These are phyloP conservation scores for Orthosia gothica DNA, from an alignment of 2,888 invertebrate genomes.

Conservation along the genomic window DNA sequence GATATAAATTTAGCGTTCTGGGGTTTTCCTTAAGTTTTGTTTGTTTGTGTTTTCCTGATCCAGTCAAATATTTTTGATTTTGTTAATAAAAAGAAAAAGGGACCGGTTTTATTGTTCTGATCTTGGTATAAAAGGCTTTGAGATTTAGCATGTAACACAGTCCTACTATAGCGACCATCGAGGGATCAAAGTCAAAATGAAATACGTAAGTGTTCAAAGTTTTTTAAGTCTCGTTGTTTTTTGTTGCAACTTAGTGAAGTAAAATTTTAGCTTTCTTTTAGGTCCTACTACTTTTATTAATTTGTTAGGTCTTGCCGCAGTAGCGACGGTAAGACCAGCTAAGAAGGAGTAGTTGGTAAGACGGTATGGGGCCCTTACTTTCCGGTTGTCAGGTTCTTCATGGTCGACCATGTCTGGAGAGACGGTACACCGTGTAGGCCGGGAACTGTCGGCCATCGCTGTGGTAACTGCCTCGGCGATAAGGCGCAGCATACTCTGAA, in stretches of 20 bases:
- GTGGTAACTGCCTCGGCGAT: neutral
- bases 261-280: neutral
- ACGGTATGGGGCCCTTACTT: neutral
- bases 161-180: neutral
- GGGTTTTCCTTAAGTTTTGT: neutral
- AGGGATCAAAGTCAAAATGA: constrained; percentile 24
- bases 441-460: neutral
- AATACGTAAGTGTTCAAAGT: constrained; percentile 19
- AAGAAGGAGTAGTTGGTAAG: neutral
- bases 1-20: neutral
- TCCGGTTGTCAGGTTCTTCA: neutral
- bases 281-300: neutral
- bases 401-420: too few species aligned
- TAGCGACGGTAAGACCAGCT: neutral
- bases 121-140: constrained; percentile 26
- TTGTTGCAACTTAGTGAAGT: neutral
- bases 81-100: neutral
- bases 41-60: neutral
- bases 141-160: neutral
- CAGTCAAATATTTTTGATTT: neutral
- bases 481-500: neutral
- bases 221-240: neutral
- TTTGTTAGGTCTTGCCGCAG: neutral
- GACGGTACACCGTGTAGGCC: too few species aligned
- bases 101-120: neutral